Evolutionary conservation across 2,797 vertebrate species (phyloP).

Genomic region (Parotocinclus haroldoi): DNA sequence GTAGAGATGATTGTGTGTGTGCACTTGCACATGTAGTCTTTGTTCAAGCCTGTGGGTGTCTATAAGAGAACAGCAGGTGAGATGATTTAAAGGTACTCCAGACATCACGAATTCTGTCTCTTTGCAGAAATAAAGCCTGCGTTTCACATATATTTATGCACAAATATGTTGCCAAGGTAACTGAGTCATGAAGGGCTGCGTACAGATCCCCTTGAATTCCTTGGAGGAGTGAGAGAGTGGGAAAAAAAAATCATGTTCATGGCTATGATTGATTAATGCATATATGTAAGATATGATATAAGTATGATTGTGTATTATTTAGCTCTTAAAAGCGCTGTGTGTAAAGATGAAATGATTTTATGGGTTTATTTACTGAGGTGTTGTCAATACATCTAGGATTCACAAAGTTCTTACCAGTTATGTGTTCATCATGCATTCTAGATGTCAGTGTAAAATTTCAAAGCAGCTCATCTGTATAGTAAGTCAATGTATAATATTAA

Average conservation of each 20-base stretch:
- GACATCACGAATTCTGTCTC: conserved; percentile 36
- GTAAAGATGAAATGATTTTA: not conserved
- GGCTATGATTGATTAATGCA: conserved; percentile 29
- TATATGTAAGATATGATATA: too few species aligned
- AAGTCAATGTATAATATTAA: too few species aligned
- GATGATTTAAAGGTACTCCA: conserved; percentile 5
- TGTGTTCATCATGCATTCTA: conserved; percentile 3
- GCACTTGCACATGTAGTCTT: not conserved
- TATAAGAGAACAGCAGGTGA: conserved; percentile 24
- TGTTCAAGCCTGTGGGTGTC: not conserved
- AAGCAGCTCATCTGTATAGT: conserved; percentile 1
- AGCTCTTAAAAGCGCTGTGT: conserved; percentile 7
- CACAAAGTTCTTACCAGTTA: not conserved
- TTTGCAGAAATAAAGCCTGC: conserved; percentile 51
- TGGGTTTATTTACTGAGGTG: conserved; percentile 4
- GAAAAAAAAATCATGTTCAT: conserved; percentile 1
- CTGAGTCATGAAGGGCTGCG: conserved; percentile 63
- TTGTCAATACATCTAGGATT: not conserved
- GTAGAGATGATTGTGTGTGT: not conserved
- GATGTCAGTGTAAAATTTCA: conserved; percentile 9
- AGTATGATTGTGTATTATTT: conserved; percentile 23
- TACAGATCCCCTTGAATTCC: conserved; percentile 61
- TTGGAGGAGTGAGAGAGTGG: conserved; percentile 50
- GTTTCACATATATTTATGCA: conserved; percentile 70
- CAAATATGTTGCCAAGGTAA: conserved; percentile 81